Base-by-base conservation (phyloP, 1,140 invertebrate species). In the Sinonovacula constricta region DNA sequence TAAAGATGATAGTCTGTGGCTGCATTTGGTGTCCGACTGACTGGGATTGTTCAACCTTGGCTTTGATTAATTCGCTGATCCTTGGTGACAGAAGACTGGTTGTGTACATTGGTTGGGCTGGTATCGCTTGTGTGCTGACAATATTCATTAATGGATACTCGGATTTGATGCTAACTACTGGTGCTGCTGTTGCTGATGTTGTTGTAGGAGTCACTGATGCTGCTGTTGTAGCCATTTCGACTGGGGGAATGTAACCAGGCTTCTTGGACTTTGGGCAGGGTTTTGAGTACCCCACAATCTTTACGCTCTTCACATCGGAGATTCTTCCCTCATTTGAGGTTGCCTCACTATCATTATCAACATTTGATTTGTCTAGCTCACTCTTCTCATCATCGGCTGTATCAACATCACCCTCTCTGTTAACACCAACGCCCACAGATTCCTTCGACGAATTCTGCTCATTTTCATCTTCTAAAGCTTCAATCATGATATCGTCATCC, bases 261-360 rank as follows among this genome's bases (percentile, higher is more conserved):
- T 76, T 76, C 63, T 76, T 76, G n/a, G 72, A 76, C 45, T 65
- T 67, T 65, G 79, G 57, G 57, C 74, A 74, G 2, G 54, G 79
- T 54, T 51, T 81, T 24, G 67, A 54, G 53, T 70, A 72, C 5
- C n/a, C 62, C 49, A 33, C 51, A 2, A 22, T 30, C 33, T 31
- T 68, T 49, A 53, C 63, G n/a, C 5, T 26, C 24, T 24, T 76
- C 45, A 22, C n/a, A 54, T 28, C 34, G 36, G 49, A 67, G 71
- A 66, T 67, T 70, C 75, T 63, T 33, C 28, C 56, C 65, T 62
- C 30, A n/a, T n/a, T n/a, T 51, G 49, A 49, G 66, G 33, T 45
- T 0, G 0, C 18, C 4, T 67, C 56, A 57, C 70, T 39, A 28
- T n/a, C n/a, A n/a, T 22, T 53, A 14, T 7, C 53, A 31, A 34